These are phyloP conservation scores for Xyrichtys novacula DNA, from an alignment of 2,797 vertebrate genomes.

Conservation along the genomic window DNA sequence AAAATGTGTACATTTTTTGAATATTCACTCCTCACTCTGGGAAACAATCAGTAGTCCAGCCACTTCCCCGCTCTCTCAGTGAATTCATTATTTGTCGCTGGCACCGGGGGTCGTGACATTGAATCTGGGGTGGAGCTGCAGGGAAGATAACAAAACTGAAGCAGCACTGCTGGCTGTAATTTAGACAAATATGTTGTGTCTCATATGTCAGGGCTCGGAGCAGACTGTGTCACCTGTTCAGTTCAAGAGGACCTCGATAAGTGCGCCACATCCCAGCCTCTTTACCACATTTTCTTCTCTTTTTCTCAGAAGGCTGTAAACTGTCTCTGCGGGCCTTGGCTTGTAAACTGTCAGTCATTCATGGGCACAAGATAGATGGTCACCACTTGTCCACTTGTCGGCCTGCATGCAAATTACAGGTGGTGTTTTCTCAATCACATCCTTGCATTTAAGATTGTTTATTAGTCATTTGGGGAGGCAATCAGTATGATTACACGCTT, in stretches of 20 bases:
- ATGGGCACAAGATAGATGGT: constrained; percentile 51
- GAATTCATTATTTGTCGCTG: constrained; percentile 68
- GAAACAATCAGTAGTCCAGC: constrained; percentile 62
- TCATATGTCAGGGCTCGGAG: constrained; percentile 41
- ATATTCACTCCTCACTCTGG: constrained; percentile 20
- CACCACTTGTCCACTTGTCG: constrained; percentile 6
- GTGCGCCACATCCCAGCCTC: not conserved
- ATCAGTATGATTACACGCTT: constrained; percentile 6
- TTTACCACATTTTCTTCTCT: constrained; percentile 6
- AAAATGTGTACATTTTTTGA: constrained; percentile 9
- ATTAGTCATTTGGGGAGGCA: constrained; percentile 3
- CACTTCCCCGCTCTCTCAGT: constrained; percentile 44
- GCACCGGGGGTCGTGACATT: constrained; percentile 64
- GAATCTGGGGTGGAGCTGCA: constrained; percentile 56
- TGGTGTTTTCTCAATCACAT: constrained; percentile 25
- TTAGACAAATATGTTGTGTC: constrained; percentile 68
- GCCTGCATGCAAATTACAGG: constrained; percentile 56
- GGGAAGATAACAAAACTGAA: constrained; percentile 54
- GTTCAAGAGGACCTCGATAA: constrained; percentile 34
- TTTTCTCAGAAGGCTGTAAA: constrained; percentile 3
- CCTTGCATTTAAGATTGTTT: constrained; percentile 35
- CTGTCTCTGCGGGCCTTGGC: constrained; percentile 11
- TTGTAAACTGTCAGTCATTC: constrained; percentile 38
- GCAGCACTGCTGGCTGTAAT: constrained; percentile 56
- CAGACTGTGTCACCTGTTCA: constrained; percentile 46